phyloP scores from a whole-genome alignment of 2,113 vertebrate species.

The Sebastes schlegelii region DNA sequence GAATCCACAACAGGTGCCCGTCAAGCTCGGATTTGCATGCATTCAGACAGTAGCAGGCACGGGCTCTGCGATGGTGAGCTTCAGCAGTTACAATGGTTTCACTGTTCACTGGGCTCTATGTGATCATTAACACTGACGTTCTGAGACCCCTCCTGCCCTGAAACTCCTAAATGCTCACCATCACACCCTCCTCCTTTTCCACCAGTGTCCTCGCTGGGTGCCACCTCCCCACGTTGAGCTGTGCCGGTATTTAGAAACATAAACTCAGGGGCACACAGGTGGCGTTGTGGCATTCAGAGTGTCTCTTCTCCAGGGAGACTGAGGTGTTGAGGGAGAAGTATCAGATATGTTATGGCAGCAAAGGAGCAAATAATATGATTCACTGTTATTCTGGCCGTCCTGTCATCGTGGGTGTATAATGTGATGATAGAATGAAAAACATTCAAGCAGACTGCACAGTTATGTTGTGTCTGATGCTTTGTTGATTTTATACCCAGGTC shows the following conservation, averaged over 20 bases:
- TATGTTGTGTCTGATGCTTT: neutral
- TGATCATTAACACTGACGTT: slow-evolving; percentile 59
- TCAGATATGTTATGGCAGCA: slow-evolving; percentile 43
- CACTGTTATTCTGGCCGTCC: slow-evolving; percentile 25
- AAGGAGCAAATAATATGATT: slow-evolving; percentile 49
- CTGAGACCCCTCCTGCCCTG: slow-evolving; percentile 1
- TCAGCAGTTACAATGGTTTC: slow-evolving; percentile 32
- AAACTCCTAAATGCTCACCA: slow-evolving; percentile 45
- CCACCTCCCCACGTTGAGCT: slow-evolving; percentile 30
- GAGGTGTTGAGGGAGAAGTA: slow-evolving; percentile 48
- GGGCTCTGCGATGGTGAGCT: slow-evolving; percentile 13
- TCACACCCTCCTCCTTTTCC: slow-evolving; percentile 1
- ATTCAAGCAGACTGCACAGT: neutral
- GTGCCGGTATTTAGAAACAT: slow-evolving; percentile 43
- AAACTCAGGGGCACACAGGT: slow-evolving; percentile 47
- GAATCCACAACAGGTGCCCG: slow-evolving; percentile 76
- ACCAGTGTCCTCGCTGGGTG: slow-evolving; percentile 3
- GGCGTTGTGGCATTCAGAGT: slow-evolving; percentile 52
- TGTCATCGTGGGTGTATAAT: slow-evolving; percentile 10
- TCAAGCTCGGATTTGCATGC: slow-evolving; percentile 24
- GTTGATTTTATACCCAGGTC: neutral
- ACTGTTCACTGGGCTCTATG: slow-evolving; percentile 32
- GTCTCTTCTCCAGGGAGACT: slow-evolving; percentile 39
- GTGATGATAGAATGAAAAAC: slow-evolving; percentile 17
- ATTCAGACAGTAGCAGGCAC: slow-evolving; percentile 59